Base-by-base conservation (phyloP, 2,113 vertebrate genomes). In the Actenoides lindsayi region DNA sequence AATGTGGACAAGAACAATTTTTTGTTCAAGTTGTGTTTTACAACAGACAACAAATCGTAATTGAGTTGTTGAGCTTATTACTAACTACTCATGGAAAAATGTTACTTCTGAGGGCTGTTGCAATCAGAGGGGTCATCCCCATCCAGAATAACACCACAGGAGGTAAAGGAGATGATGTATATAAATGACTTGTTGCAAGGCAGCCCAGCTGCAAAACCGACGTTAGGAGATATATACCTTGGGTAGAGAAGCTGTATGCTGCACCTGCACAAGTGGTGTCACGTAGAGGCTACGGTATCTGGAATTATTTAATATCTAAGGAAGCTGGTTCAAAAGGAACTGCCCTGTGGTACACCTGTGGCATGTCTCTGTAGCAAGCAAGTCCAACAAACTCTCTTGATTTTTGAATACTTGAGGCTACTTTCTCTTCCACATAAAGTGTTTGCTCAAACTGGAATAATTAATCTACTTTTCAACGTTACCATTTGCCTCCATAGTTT, bases 401-500 rank as follows among this genome's bases (percentile, higher is more conserved):
- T 19, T 51, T 20, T 33, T 42, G 35, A 23, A 48, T n/a, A 13
- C n/a, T 11, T 82, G 31, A 25, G 28, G 25, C 33, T 63, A 41
- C 54, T 67, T 86, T 59, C 11, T 69, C 13, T 56, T 50, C 39
- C 12, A 93, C 5, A 31, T 8, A 5, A 46, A 39, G 19, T 11
- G 6, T 62, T 69, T 76, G 30, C 31, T 44, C 10, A 10, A 65
- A 95, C 8, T 14, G 14, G 33, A 91, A 20, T 35, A 91, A 23
- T 21, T 83, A 28, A 60, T 59, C 13, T 80, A n/a, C 37, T 89
- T 94, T 37, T n/a, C 74, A 53, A 68, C 12, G 0, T 98, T 98
- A 99, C 99, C 99, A 99, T 99, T 99, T 99, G 73, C 99, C 99
- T 20, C 98, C 99, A n/a, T 99, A 99, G 98, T 99, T 99, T 97